Conservation (phyloP, 2,113 vertebrate genomes). For the Lontra canadensis region DNA sequence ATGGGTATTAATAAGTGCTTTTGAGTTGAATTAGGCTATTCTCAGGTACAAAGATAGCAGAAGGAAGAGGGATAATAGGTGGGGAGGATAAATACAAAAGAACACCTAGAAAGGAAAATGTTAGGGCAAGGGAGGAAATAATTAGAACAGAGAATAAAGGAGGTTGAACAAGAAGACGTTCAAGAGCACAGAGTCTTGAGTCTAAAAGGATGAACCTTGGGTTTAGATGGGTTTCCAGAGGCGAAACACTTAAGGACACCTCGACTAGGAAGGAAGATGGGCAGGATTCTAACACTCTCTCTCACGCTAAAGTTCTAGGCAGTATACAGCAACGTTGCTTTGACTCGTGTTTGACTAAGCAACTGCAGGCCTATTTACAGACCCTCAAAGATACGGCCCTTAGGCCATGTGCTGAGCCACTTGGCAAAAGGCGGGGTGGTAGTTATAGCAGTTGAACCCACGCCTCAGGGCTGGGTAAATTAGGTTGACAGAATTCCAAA, state of each 20-base stretch:
- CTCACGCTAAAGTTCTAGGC: background rate
- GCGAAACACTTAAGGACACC: background rate
- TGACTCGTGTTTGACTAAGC: background rate
- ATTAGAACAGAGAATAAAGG: background rate
- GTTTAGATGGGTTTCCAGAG: background rate
- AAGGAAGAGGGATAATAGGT: background rate
- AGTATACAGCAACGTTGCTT: background rate
- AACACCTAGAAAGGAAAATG: background rate
- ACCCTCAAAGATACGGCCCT: background rate
- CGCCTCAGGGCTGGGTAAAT: background rate
- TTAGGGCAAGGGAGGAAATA: background rate
- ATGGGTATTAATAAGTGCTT: background rate
- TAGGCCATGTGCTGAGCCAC: background rate
- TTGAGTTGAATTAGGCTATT: background rate
- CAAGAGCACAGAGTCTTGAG: background rate
- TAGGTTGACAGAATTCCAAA: background rate
- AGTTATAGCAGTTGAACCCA: background rate
- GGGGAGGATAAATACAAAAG: background rate
- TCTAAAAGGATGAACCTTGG: background rate
- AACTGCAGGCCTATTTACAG: background rate
- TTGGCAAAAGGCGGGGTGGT: background rate
- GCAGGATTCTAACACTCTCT: background rate
- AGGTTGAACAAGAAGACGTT: background rate
- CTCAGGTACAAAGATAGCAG: background rate
- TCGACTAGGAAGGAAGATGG: background rate